phyloP scores from a whole-genome alignment of 1,140 invertebrate genomes.

The Brachionus paranguensis region DNA sequence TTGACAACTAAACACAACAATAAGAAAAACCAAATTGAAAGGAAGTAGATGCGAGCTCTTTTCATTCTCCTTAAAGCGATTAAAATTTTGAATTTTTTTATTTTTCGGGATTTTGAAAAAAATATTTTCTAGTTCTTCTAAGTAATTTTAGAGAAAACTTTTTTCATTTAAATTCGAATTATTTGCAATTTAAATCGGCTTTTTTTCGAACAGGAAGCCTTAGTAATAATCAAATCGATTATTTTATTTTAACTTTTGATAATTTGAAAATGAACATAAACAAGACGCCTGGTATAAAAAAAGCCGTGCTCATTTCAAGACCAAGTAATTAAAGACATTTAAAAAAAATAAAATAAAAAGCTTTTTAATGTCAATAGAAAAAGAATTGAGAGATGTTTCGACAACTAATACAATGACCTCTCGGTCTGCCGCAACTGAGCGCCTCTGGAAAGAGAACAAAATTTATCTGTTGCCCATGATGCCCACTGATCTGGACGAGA shows the following conservation, averaged over 20 bases:
- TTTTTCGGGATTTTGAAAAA: background rate
- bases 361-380: background rate
- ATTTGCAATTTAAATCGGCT: slow-evolving; percentile 25
- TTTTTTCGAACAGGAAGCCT: background rate
- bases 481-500: background rate
- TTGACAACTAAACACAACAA: slow-evolving; percentile 1
- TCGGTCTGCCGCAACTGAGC: background rate
- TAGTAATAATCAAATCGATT: slow-evolving; percentile 19
- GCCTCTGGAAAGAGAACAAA: background rate
- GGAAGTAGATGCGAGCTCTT: background rate
- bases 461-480: background rate
- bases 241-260: background rate
- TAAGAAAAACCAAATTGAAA: background rate
- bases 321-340: background rate
- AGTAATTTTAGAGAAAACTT: background rate
- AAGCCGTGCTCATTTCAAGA: slow-evolving; percentile 4
- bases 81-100: background rate
- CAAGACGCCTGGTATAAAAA: background rate
- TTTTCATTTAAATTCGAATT: background rate
- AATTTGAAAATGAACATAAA: background rate
- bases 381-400: background rate
- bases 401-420: background rate
- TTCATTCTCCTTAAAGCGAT: background rate
- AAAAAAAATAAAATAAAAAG: background rate
- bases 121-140: background rate